A percentile compares a stretch with the other conserved stretches of the same genome.
These are phyloP conservation scores for Leptocoma aspasia DNA, from an alignment of 2,113 vertebrate species.

Conservation along the genomic window DNA sequence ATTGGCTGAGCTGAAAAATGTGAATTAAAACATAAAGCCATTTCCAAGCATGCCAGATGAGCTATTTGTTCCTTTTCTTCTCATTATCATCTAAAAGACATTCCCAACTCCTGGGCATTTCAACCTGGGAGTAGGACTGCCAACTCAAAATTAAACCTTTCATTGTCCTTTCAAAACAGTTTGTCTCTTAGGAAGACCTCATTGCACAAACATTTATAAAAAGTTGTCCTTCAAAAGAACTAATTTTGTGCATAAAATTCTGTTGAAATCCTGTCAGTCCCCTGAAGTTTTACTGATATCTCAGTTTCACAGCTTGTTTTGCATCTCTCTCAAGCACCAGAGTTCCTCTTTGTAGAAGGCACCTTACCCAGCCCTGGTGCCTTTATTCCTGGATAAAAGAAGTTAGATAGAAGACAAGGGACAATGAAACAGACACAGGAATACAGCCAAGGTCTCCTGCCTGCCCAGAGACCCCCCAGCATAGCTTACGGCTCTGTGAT, in stretches of 20 bases:
- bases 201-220: neutral
- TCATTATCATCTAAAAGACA: neutral
- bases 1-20: neutral
- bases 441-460: neutral
- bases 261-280: neutral
- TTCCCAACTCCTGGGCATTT: neutral
- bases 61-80: neutral
- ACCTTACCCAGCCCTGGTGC: neutral
- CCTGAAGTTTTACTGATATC: neutral
- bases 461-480: neutral
- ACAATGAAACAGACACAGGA: neutral
- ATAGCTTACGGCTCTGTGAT: slow-evolving; percentile 44
- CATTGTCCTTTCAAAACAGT: neutral
- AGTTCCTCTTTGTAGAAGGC: neutral
- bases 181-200: neutral
- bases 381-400: neutral
- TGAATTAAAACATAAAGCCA: neutral
- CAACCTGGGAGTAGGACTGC: neutral
- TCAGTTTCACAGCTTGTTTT: neutral
- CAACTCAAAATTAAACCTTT: neutral
- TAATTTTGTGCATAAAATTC: neutral
- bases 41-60: neutral
- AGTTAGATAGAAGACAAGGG: neutral
- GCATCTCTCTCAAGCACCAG: neutral
- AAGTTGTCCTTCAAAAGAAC: neutral